These are phyloP conservation scores for Zygogramma bicolorata DNA, from an alignment of 2,888 invertebrate genomes.

Conservation along the genomic window DNA sequence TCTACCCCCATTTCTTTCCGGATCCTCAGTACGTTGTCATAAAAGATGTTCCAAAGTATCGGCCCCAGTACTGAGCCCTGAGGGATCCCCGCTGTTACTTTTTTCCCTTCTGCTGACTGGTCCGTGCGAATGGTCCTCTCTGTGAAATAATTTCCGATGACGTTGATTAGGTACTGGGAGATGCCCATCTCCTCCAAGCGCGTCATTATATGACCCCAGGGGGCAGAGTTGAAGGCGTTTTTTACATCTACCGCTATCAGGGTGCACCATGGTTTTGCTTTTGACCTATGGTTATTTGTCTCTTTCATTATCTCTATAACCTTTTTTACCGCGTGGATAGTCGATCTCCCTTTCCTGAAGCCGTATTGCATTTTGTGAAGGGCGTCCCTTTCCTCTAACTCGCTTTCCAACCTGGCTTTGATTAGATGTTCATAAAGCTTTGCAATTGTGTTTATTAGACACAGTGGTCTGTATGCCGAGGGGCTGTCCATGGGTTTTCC, in stretches of 20 bases:
- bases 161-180: background rate
- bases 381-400: constrained; percentile 4
- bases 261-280: constrained; percentile 1
- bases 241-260: constrained; percentile 17
- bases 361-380: constrained; percentile 23
- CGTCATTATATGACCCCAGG: background rate
- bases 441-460: constrained; percentile 7
- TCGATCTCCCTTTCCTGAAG: constrained; percentile 23
- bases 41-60: background rate
- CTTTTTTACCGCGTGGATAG: constrained; percentile 15
- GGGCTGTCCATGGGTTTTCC: background rate
- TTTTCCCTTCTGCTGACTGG: background rate
- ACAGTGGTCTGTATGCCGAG: constrained; percentile 19
- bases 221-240: constrained; percentile 31
- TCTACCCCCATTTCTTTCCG: background rate
- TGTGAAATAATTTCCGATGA: background rate
- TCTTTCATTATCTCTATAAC: background rate
- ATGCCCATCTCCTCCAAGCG: background rate
- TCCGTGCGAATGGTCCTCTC: background rate
- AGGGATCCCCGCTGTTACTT: background rate
- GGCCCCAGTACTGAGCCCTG: background rate
- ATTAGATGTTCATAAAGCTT: constrained; percentile 18
- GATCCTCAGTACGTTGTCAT: background rate
- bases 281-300: background rate
- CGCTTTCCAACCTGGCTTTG: constrained; percentile 15